These are phyloP conservation scores for Sarcophaga peregrina DNA, from an alignment of 1,140 invertebrate species.

Conservation along the genomic window DNA sequence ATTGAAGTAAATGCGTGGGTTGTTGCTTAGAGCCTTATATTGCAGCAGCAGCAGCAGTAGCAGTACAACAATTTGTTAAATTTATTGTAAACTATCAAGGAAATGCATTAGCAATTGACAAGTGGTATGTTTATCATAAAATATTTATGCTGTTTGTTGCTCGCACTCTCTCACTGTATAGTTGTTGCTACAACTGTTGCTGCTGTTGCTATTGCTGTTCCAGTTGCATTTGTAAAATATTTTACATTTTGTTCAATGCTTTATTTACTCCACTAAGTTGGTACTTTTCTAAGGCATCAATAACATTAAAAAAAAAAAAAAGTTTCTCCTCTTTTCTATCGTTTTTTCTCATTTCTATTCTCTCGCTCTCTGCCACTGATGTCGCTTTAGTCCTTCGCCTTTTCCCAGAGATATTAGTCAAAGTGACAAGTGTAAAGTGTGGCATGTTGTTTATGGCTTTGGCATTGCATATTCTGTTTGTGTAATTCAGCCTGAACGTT, in stretches of 20 bases:
- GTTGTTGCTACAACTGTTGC: no score
- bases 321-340: no score
- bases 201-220: no score
- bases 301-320: no score
- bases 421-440: constrained; percentile 15
- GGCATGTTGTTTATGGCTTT: neutral
- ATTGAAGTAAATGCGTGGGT: neutral
- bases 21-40: no score
- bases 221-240: neutral
- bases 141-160: neutral
- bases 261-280: neutral
- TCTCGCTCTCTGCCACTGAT: no score
- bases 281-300: neutral
- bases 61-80: constrained; percentile 15
- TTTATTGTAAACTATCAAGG: constrained; percentile 38
- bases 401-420: neutral
- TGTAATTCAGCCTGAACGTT: neutral
- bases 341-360: no score
- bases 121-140: constrained; percentile 29
- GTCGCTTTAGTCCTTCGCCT: no score
- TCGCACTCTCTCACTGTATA: no score
- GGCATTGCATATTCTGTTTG: neutral
- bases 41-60: neutral
- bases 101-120: constrained; percentile 39
- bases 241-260: neutral